A percentile compares a stretch with the other conserved stretches of the same genome.
phyloP scores from a whole-genome alignment of 2,113 vertebrate genomes.

The Xiphias gladius region DNA sequence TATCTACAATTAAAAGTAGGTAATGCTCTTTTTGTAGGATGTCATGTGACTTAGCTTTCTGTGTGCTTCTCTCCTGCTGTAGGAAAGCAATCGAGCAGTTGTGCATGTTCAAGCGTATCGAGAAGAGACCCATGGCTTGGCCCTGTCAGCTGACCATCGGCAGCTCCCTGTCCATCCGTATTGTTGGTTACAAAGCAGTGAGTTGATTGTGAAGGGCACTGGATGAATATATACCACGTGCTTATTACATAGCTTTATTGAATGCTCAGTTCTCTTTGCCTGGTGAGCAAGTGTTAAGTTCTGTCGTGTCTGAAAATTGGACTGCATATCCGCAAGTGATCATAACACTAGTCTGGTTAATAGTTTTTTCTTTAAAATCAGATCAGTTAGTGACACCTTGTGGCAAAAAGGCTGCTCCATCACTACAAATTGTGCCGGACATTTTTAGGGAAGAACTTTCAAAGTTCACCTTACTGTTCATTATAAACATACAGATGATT shows the following conservation, averaged over 20 bases:
- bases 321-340: background rate
- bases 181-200: slow-evolving; percentile 95
- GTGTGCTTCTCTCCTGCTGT: slow-evolving; percentile 38
- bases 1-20: background rate
- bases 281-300: background rate
- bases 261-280: background rate
- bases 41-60: background rate
- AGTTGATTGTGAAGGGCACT: slow-evolving; percentile 68
- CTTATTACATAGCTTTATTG: background rate
- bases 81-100: slow-evolving; percentile 92
- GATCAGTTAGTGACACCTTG: background rate
- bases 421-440: background rate
- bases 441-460: too few species aligned
- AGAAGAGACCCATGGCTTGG: slow-evolving; percentile 88
- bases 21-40: background rate
- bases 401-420: background rate
- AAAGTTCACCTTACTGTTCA: background rate
- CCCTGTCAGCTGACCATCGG: slow-evolving; percentile 94
- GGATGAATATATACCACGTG: background rate
- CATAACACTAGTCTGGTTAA: too few species aligned
- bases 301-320: background rate
- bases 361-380: background rate
- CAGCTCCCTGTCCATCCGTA: slow-evolving; percentile 90
- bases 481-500: background rate
- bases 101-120: slow-evolving; percentile 91